A percentile compares a stretch with the other conserved stretches of the same genome.
Conservation (phyloP, 1,140 invertebrate species). For the Hylaeus volcanicus region DNA sequence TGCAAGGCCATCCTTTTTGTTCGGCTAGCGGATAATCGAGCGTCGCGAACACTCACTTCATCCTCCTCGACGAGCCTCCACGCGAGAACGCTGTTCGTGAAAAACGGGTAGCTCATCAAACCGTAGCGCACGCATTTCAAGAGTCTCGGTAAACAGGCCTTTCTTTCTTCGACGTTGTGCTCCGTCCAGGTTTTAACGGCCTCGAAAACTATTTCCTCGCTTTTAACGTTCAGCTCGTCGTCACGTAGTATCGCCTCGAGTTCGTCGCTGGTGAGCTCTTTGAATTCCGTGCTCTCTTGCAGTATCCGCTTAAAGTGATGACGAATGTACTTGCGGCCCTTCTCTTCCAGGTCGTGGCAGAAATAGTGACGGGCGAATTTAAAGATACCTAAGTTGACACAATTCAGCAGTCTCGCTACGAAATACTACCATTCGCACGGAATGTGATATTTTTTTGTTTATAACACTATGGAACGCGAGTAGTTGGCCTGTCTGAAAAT, state of each 20-base stretch:
- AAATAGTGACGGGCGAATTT: slow-evolving; percentile 87
- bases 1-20: neutral
- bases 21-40: neutral
- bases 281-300: slow-evolving; percentile 86
- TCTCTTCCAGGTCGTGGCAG: slow-evolving; percentile 86
- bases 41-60: slow-evolving; percentile 78
- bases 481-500: too few relatives aligned
- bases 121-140: slow-evolving; percentile 85
- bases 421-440: neutral
- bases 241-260: slow-evolving; percentile 87
- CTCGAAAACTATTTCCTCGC: slow-evolving; percentile 86
- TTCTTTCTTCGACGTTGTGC: slow-evolving; percentile 79
- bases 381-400: slow-evolving; percentile 80
- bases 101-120: slow-evolving; percentile 84
- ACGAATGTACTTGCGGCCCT: slow-evolving; percentile 86
- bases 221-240: slow-evolving; percentile 87
- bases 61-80: slow-evolving; percentile 82
- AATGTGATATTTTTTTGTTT: neutral
- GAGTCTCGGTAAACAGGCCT: slow-evolving; percentile 81
- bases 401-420: slow-evolving; percentile 20
- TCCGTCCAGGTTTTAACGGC: slow-evolving; percentile 85
- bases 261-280: slow-evolving; percentile 85
- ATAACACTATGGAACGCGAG: too few relatives aligned
- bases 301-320: slow-evolving; percentile 87
- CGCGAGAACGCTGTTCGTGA: slow-evolving; percentile 82